Percentiles rank a stretch among this genome's conserved stretches.
These are phyloP conservation scores for Sparidentex hasta DNA, from an alignment of 2,797 vertebrate species.

Conservation along the genomic window DNA sequence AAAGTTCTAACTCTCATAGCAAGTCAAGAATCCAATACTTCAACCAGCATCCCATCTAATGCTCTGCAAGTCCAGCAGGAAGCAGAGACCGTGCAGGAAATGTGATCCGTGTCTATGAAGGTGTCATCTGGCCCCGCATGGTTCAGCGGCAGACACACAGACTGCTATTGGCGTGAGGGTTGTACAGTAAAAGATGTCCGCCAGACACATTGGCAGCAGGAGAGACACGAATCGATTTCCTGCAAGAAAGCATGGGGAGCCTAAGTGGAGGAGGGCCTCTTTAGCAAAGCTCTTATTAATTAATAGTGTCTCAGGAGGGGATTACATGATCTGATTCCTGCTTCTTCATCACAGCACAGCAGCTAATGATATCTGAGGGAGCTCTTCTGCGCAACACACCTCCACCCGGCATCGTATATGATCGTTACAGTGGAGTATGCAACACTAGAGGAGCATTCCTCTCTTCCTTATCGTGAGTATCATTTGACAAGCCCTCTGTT, in stretches of 20 bases:
- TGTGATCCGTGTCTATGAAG: constrained; percentile 64
- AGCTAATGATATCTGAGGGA: constrained; percentile 83
- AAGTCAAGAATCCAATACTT: constrained; percentile 1
- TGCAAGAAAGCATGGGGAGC: constrained; percentile 74
- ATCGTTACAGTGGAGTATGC: constrained; percentile 50
- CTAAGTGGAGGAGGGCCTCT: constrained; percentile 76
- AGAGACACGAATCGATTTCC: constrained; percentile 82
- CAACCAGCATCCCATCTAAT: background rate
- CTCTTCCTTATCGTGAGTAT: constrained; percentile 49
- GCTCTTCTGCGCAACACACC: constrained; percentile 59
- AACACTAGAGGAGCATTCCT: constrained; percentile 49
- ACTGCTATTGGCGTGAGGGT: constrained; percentile 70
- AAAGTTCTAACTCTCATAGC: constrained; percentile 2
- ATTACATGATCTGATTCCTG: constrained; percentile 83
- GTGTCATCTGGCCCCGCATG: constrained; percentile 73
- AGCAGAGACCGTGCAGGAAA: constrained; percentile 61
- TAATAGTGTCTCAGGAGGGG: constrained; percentile 82
- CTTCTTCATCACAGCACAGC: constrained; percentile 79
- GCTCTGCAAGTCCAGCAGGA: constrained; percentile 58
- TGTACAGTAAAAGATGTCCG: constrained; percentile 82
- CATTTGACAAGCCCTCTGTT: constrained; percentile 40
- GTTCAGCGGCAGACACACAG: constrained; percentile 76
- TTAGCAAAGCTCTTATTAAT: constrained; percentile 83
- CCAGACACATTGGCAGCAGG: constrained; percentile 84
- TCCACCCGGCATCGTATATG: constrained; percentile 40